A percentile compares a stretch with the other conserved stretches of the same genome.
Evolutionary conservation across 2,797 vertebrate species (phyloP).

Genomic region (Psittacula echo): DNA sequence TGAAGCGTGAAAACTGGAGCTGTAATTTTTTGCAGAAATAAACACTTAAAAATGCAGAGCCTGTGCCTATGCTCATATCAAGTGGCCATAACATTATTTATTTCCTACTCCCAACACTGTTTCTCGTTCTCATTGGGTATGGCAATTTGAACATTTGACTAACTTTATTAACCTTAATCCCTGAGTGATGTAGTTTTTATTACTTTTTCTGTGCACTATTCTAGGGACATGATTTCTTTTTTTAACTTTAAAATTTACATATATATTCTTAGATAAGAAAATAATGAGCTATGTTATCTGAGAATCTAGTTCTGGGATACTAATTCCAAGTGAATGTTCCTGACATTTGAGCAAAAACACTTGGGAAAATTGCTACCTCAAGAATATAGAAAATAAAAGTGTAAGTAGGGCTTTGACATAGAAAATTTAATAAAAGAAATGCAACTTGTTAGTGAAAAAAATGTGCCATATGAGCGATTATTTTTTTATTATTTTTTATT

Average conservation of each 20-base stretch:
- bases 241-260: not conserved
- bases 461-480: not conserved
- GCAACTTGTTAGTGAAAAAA: not conserved
- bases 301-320: not conserved
- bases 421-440: not conserved
- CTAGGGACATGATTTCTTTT: fast-evolving
- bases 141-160: not conserved
- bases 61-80: not conserved
- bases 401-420: not conserved
- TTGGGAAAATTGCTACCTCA: not conserved
- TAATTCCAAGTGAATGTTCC: not conserved
- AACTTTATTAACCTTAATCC: not conserved
- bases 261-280: not conserved
- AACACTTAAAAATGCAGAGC: not conserved
- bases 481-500: not conserved
- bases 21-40: not conserved
- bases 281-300: not conserved
- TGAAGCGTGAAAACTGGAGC: not conserved
- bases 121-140: not conserved
- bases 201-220: fast-evolving
- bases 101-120: fast-evolving
- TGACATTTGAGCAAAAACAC: not conserved
- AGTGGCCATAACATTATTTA: not conserved
- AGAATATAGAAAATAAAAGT: not conserved
- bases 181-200: fast-evolving